A percentile compares a stretch with the other conserved stretches of the same genome.
phyloP scores from a whole-genome alignment of 2,797 vertebrate genomes.

The Prunella strophiata region DNA sequence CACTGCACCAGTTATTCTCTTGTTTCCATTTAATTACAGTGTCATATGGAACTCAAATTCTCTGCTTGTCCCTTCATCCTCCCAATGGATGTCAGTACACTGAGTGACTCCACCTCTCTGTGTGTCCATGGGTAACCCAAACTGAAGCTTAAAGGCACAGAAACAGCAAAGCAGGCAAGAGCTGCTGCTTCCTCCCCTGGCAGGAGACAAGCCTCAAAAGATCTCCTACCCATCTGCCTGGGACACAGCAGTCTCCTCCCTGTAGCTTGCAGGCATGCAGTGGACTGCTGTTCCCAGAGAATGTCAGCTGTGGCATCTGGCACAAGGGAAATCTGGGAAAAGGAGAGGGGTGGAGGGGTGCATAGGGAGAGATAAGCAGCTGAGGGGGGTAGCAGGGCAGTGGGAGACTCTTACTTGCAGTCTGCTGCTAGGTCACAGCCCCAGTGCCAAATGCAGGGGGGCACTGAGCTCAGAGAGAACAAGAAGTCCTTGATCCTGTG shows the following conservation, averaged over 20 bases:
- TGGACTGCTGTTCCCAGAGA: not conserved
- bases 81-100: not conserved
- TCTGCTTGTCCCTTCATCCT: not conserved
- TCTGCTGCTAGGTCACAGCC: not conserved
- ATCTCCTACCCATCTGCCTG: not conserved
- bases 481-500: not conserved
- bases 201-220: not conserved
- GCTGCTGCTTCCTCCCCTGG: not conserved
- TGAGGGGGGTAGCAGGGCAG: accelerated
- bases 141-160: not conserved
- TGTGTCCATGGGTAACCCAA: not conserved
- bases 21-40: not conserved
- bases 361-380: not conserved
- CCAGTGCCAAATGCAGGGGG: not conserved
- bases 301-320: not conserved
- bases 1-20: not conserved
- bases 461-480: not conserved
- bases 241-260: not conserved
- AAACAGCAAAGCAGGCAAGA: not conserved
- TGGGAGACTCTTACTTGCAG: not conserved
- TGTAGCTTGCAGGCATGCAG: not conserved
- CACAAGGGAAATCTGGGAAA: not conserved
- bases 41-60: not conserved
- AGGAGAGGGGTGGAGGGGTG: not conserved
- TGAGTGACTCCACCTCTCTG: not conserved